phyloP scores from a whole-genome alignment of 1,140 invertebrate species.

The Solenopsis fugax region DNA sequence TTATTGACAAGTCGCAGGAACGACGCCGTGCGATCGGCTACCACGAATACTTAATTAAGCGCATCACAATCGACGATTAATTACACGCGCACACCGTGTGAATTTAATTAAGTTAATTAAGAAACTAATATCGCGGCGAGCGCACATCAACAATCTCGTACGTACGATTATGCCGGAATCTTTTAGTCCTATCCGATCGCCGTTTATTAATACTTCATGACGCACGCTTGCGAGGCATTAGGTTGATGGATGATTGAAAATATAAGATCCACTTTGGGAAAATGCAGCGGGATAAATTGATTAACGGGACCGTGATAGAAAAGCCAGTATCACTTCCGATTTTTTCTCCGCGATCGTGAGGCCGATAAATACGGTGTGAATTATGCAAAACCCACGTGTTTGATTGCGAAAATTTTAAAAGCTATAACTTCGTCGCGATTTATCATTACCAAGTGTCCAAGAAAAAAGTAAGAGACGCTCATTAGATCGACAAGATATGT shows the following conservation, averaged over 20 bases:
- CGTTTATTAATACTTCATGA: constrained; percentile 51
- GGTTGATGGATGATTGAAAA: constrained; percentile 15
- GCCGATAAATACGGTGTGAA: not conserved
- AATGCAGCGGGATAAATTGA: constrained; percentile 53
- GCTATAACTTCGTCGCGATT: not conserved
- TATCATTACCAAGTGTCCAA: not conserved
- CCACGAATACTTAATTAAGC: constrained; percentile 64
- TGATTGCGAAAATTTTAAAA: not conserved
- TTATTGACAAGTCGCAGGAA: not conserved
- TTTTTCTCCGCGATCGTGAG: constrained; percentile 7
- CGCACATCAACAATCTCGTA: not conserved
- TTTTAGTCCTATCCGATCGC: not conserved
- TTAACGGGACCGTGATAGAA: constrained; percentile 54
- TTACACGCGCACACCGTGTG: constrained; percentile 1
- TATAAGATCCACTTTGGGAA: constrained; percentile 11
- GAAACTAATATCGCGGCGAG: constrained; percentile 16
- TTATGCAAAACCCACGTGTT: constrained; percentile 15
- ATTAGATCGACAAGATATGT: not conserved
- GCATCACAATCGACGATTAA: constrained; percentile 12
- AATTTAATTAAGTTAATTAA: constrained; percentile 55
- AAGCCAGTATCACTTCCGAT: constrained; percentile 26
- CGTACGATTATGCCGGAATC: constrained; percentile 8
- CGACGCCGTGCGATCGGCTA: not conserved
- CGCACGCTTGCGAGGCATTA: not conserved
- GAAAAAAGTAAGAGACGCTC: not conserved